Evolutionary conservation across 2,113 vertebrate species (phyloP), one percentile per base, ranked within the genome.

Genomic region (Semnopithecus entellus): DNA sequence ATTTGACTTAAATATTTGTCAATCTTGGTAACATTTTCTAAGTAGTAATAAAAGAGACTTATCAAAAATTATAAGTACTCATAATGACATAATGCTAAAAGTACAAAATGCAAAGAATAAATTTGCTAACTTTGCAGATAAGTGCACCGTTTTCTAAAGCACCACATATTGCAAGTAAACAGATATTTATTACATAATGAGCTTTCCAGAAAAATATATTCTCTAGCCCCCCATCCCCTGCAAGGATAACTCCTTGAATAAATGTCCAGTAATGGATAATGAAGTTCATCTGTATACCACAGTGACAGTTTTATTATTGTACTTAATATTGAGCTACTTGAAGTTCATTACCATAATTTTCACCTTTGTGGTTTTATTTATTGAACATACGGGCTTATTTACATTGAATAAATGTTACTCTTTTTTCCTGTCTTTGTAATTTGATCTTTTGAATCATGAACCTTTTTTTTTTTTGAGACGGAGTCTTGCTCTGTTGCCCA

Each of bases 121-220:
- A 88, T 79, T 92, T 96, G 43, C 11, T 72, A 88, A 81, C 45
- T 95, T 27, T 61, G 16, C 91, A 75, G 40, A 50, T 73, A 88
- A 80, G 64, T 57, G 11, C 78, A 88, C 35, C 35, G 52, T 96
- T 97, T 96, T 84, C 30, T 93, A 55, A 96, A 93, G 38, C 80
- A 75, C 13, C 5, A 87, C 14, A 43, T 90, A 93, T 25, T 93
- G 30, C 20, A 93, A 76, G 14, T 88, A 59, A 75, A 87, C 11
- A 88, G 43, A 68, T 76, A 55, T 20, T 14, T 52, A 35, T 94
- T 95, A 66, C 12, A 43, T 61, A 92, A 27, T 23, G 20, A 89
- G 25, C 22, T 83, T 84, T 89, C 83, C 30, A 96, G 64, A 96
- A 94, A 92, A 92, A 22, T 50, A 20, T n/a, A 79, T 78, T 48